Conservation (phyloP, 2,113 vertebrate species). For the Alethe castanea region DNA sequence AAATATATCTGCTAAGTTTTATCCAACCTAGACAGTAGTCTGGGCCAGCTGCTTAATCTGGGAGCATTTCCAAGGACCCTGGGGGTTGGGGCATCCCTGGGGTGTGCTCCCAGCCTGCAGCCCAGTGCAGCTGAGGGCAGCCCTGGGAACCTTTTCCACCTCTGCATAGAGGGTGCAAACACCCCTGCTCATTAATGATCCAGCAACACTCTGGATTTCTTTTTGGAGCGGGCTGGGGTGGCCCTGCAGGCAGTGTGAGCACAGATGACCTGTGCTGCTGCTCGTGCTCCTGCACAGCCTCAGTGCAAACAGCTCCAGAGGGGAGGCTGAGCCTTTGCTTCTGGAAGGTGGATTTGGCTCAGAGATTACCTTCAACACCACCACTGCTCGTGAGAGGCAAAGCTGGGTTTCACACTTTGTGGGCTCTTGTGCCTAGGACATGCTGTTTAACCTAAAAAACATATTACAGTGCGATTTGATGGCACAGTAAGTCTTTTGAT, state of each 20-base stretch:
- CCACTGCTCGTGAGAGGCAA: neutral
- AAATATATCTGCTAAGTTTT: neutral
- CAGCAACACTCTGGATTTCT: neutral
- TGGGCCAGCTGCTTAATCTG: neutral
- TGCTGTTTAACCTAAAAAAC: neutral
- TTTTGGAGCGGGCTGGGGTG: neutral
- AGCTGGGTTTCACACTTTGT: fast-evolving
- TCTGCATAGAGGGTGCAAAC: fast-evolving
- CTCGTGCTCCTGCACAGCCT: fast-evolving
- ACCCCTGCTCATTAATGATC: fast-evolving
- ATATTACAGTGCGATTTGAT: fast-evolving
- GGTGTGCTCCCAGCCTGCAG: neutral
- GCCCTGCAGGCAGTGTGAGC: fast-evolving
- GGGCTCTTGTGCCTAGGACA: neutral
- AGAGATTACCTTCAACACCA: neutral
- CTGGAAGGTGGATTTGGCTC: neutral
- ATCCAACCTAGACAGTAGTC: neutral
- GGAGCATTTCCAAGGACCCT: neutral
- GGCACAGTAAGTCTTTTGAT: neutral
- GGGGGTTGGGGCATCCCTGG: neutral
- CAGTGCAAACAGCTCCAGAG: neutral
- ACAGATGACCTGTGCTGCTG: neutral
- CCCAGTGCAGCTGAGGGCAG: neutral
- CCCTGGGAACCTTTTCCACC: neutral
- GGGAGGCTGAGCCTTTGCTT: neutral